Percentiles rank a stretch among this genome's conserved stretches.
These are phyloP conservation scores for Aspidoscelis tigris DNA, from an alignment of 2,113 vertebrate genomes.

Conservation along the genomic window DNA sequence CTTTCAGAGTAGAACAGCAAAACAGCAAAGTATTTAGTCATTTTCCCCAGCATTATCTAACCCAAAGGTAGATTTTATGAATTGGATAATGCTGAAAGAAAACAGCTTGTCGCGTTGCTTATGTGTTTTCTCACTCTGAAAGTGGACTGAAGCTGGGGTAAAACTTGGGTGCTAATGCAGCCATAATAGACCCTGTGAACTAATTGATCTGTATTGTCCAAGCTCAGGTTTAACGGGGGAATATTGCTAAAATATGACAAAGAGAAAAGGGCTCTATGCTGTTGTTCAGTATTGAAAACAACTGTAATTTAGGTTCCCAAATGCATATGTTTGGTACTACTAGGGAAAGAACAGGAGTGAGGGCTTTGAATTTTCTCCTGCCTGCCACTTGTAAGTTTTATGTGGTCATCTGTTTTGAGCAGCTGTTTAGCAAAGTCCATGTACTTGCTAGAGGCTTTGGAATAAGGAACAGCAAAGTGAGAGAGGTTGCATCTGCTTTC, in stretches of 20 bases:
- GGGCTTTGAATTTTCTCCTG: too few species aligned
- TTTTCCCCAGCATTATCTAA: too few species aligned
- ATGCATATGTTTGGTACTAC: neutral
- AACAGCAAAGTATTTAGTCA: too few species aligned
- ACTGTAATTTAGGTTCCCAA: neutral
- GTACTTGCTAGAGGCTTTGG: neutral
- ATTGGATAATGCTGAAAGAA: too few species aligned
- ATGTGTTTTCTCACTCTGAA: too few species aligned
- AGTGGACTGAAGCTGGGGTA: too few species aligned
- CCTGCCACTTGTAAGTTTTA: neutral
- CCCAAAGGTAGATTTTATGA: too few species aligned
- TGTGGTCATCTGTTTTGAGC: neutral
- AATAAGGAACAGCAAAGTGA: neutral
- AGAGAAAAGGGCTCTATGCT: neutral
- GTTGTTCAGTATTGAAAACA: neutral
- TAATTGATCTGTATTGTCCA: neutral
- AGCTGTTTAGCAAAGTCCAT: neutral
- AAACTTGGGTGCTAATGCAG: neutral
- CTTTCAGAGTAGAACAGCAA: too few species aligned
- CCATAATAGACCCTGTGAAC: neutral
- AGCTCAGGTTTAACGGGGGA: neutral
- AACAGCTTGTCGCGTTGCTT: too few species aligned
- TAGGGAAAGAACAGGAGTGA: neutral
- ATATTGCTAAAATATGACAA: neutral
- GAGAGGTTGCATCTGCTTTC: neutral